A percentile compares a stretch with the other conserved stretches of the same genome.
These are phyloP conservation scores for Macaca fascicularis DNA, from an alignment of 2,113 vertebrate species.

Conservation along the genomic window DNA sequence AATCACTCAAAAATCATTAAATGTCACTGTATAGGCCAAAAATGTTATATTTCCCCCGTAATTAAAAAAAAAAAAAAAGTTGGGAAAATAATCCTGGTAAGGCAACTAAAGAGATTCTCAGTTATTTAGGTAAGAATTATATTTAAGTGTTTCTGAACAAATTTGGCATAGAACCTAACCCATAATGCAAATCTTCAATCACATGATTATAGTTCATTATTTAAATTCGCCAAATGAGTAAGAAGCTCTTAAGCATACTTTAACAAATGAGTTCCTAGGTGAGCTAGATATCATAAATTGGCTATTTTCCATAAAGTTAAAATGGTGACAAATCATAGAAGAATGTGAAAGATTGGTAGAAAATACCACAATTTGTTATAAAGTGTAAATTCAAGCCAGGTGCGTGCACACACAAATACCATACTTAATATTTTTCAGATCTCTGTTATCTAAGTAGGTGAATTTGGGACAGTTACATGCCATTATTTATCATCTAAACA, in stretches of 20 bases:
- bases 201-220: not conserved
- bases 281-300: not conserved
- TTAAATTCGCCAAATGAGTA: not conserved
- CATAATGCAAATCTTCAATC: not conserved
- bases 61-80: conserved; percentile 28
- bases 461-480: not conserved
- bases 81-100: not conserved
- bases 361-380: not conserved
- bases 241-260: not conserved
- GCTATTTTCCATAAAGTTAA: not conserved
- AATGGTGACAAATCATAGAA: conserved; percentile 19
- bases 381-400: not conserved
- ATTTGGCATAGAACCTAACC: not conserved
- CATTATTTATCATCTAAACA: conserved; percentile 45
- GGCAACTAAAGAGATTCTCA: not conserved
- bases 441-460: not conserved
- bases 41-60: not conserved
- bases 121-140: not conserved
- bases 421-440: not conserved
- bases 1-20: not conserved
- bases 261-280: not conserved
- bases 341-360: not conserved
- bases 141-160: not conserved
- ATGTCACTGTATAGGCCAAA: not conserved
- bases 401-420: not conserved